These are phyloP conservation scores for Lepidostoma basale DNA, from an alignment of 1,140 invertebrate genomes.

Conservation along the genomic window DNA sequence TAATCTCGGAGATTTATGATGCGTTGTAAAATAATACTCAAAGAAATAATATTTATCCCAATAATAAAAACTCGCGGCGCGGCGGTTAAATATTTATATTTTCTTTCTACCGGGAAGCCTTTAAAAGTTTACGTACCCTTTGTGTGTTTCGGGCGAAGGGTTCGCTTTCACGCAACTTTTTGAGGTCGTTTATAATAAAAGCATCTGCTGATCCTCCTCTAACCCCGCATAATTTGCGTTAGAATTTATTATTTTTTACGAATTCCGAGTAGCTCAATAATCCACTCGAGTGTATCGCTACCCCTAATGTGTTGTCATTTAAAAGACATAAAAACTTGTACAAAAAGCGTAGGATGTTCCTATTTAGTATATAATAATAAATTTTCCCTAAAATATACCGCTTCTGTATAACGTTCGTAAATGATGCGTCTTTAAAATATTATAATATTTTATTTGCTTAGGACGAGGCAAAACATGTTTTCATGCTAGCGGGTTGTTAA, in stretches of 20 bases:
- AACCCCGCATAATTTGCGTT: background rate
- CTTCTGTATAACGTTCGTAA: too few species aligned
- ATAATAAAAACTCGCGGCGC: conserved; percentile 12
- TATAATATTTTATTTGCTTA: too few species aligned
- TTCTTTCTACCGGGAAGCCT: background rate
- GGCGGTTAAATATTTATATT: conserved; percentile 19
- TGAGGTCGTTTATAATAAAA: conserved; percentile 1
- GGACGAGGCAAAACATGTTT: too few species aligned
- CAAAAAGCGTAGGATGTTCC: too few species aligned
- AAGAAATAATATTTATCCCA: conserved; percentile 16
- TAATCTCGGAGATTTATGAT: conserved; percentile 21
- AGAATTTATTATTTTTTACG: background rate
- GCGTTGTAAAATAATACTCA: conserved; percentile 20
- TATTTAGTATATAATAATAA: too few species aligned
- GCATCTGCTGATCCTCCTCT: background rate
- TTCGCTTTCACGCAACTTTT: background rate
- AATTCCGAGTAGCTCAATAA: background rate
- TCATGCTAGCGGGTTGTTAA: too few species aligned
- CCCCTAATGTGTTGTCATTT: too few species aligned
- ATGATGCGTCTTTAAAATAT: too few species aligned
- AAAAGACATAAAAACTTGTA: too few species aligned
- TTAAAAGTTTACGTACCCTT: conserved; percentile 6
- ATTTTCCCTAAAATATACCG: too few species aligned
- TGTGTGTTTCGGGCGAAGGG: conserved; percentile 1
- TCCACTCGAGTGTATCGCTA: too few species aligned